Conservation (phyloP, 2,113 vertebrate species). For the Chamaea fasciata region DNA sequence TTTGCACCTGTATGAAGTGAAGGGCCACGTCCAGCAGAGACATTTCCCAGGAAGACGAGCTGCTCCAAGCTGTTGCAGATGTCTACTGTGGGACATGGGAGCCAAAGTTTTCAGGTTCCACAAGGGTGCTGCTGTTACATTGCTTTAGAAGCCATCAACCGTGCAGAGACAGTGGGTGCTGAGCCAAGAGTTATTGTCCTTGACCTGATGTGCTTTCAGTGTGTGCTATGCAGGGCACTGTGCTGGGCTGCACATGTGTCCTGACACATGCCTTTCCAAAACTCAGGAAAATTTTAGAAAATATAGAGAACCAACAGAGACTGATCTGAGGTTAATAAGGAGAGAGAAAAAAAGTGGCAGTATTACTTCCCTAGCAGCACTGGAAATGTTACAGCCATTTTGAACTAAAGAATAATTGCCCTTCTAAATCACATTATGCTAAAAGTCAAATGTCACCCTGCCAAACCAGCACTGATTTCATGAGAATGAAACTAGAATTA, state of each 20-base stretch:
- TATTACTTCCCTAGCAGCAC: neutral
- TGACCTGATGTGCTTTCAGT: neutral
- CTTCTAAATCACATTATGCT: neutral
- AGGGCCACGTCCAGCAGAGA: neutral
- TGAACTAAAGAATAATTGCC: neutral
- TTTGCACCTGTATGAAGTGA: neutral
- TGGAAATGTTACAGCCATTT: neutral
- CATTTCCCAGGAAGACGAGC: neutral
- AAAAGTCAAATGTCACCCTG: neutral
- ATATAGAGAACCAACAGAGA: neutral
- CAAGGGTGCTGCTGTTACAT: neutral
- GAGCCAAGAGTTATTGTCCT: neutral
- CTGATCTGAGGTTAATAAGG: neutral
- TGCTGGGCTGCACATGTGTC: rapidly evolving
- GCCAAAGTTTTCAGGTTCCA: neutral
- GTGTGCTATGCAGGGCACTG: neutral
- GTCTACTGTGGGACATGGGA: neutral
- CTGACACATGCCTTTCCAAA: neutral
- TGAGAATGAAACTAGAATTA: neutral
- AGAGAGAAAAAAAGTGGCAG: neutral
- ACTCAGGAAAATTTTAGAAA: neutral
- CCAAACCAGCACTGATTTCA: neutral
- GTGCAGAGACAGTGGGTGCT: neutral
- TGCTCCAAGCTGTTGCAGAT: neutral
- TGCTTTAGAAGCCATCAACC: neutral